These are phyloP conservation scores for Geococcyx californianus DNA, from an alignment of 2,113 vertebrate genomes.

Conservation along the genomic window DNA sequence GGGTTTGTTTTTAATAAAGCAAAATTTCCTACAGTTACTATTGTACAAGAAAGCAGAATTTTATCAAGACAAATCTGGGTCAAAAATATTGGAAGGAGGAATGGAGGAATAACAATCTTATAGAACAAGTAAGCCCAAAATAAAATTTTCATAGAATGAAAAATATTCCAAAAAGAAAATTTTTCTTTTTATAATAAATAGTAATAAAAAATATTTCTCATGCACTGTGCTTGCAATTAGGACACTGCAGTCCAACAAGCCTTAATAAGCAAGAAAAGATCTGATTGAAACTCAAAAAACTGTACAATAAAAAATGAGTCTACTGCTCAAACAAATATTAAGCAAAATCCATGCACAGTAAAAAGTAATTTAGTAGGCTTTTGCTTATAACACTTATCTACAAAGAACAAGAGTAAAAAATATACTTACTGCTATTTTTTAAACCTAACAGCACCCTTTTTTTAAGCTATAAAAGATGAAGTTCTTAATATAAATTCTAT, in stretches of 20 bases:
- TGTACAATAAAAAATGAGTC: neutral
- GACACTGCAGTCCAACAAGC: neutral
- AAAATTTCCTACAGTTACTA: neutral
- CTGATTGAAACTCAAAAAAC: neutral
- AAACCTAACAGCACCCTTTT: neutral
- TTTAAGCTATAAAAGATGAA: slow-evolving; percentile 16
- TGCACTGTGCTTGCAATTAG: slow-evolving; percentile 4
- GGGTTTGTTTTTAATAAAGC: neutral
- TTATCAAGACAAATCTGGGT: neutral
- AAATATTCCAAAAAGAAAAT: neutral
- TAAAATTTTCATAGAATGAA: neutral
- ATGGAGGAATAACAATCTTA: neutral
- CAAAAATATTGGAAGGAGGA: neutral
- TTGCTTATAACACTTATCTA: neutral
- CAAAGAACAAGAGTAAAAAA: slow-evolving; percentile 1
- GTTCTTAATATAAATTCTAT: neutral
- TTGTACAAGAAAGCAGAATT: neutral
- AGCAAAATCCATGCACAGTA: slow-evolving; percentile 45
- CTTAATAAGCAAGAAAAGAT: neutral
- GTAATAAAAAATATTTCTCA: neutral
- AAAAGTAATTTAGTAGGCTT: slow-evolving; percentile 30
- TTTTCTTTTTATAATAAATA: neutral
- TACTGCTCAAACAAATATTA: slow-evolving; percentile 30
- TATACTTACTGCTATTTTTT: neutral
- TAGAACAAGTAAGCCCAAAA: neutral